A percentile compares a stretch with the other conserved stretches of the same genome.
Conservation (phyloP, 2,888 invertebrate genomes). For the Bombylius discolor region DNA sequence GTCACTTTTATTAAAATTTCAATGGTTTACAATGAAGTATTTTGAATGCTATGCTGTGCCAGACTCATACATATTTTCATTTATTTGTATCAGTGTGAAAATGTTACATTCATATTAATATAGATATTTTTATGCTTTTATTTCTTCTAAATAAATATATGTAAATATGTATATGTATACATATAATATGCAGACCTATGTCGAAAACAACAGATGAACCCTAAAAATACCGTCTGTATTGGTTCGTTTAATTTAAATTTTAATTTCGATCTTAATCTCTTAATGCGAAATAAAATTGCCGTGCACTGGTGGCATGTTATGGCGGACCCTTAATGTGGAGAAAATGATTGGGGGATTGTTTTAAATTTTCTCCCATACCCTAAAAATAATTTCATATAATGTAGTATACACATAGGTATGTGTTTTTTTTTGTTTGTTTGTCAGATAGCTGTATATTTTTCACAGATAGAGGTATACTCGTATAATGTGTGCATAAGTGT, state of each 20-base stretch:
- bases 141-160: no score
- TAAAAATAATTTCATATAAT: background rate
- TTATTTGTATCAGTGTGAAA: background rate
- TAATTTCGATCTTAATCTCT: conserved; percentile 37
- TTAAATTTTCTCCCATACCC: conserved; percentile 11
- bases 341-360: conserved; percentile 16
- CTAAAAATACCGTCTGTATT: conserved; percentile 2
- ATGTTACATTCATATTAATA: background rate
- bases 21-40: no score
- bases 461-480: no score
- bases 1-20: background rate
- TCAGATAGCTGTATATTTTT: no score
- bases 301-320: conserved; percentile 29
- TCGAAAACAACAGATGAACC: background rate
- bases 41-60: background rate
- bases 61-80: background rate
- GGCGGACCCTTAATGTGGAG: conserved; percentile 16
- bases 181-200: background rate
- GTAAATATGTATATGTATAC: background rate
- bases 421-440: no score
- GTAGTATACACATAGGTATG: no score
- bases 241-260: conserved; percentile 33
- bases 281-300: conserved; percentile 37
- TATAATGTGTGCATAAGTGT: no score
- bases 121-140: no score